A percentile compares a stretch with the other conserved stretches of the same genome.
These are phyloP conservation scores for Apostichopus parvimensis DNA, from an alignment of 35 echinoderm and acorn worm species.

Conservation along the genomic window DNA sequence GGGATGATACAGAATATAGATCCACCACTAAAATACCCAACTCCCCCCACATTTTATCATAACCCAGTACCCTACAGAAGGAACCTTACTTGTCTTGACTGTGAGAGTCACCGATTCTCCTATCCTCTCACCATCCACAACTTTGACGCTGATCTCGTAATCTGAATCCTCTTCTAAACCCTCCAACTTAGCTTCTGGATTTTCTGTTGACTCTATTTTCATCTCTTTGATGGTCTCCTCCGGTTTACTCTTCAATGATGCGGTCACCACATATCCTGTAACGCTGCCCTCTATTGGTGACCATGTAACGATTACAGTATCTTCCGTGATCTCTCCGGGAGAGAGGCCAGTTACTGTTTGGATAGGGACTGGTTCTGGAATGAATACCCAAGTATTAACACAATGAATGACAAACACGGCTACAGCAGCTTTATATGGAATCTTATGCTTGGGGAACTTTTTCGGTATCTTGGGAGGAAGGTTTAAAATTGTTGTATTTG, in stretches of 20 bases:
- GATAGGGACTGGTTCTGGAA: background rate
- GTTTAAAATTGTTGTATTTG: no score
- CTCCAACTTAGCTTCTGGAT: conserved; percentile 16
- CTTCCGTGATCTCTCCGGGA: background rate
- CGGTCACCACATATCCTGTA: conserved; percentile 7
- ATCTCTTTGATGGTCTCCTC: conserved; percentile 6
- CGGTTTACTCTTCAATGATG: background rate
- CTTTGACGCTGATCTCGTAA: background rate
- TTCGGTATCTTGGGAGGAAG: no score
- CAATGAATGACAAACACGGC: background rate
- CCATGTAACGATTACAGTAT: conserved; percentile 4
- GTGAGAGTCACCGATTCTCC: conserved; percentile 12
- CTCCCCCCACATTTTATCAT: no score
- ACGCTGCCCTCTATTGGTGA: background rate
- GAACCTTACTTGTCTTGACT: conserved; percentile 21
- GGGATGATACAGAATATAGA: no score
- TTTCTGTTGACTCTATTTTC: conserved; percentile 2
- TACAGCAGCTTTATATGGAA: background rate
- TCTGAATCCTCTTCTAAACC: conserved; percentile 14
- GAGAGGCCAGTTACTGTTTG: background rate
- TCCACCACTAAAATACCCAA: no score
- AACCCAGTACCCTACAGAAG: no score
- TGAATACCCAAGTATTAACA: background rate
- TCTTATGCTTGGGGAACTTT: no score
- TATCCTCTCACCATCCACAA: conserved; percentile 41